Evolutionary conservation across 92 coral and sea anemone species (phyloP).

Genomic region (Galaxea fascicularis): DNA sequence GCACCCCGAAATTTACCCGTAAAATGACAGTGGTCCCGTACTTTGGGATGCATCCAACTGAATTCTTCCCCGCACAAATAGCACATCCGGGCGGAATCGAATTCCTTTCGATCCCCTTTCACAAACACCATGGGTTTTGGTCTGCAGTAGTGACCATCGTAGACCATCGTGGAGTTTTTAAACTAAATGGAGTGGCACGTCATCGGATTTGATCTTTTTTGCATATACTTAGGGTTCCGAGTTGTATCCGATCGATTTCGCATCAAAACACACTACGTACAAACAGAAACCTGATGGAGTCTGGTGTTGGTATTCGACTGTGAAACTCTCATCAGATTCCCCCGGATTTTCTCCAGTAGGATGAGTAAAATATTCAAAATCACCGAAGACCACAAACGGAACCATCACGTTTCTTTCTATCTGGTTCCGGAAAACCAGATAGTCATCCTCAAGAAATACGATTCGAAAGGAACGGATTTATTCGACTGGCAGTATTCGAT

Average conservation of each 20-base stretch:
- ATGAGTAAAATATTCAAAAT: slow-evolving; percentile 66
- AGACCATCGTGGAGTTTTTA: slow-evolving; percentile 37
- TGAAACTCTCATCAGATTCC: slow-evolving; percentile 47
- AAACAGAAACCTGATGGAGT: slow-evolving; percentile 55
- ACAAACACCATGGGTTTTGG: too few relatives aligned
- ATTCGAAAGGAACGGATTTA: too few relatives aligned
- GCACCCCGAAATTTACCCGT: slow-evolving; percentile 63
- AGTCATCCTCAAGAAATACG: too few relatives aligned
- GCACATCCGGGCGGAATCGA: slow-evolving; percentile 35
- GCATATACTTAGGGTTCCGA: too few relatives aligned
- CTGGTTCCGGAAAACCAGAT: too few relatives aligned
- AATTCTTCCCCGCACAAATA: slow-evolving; percentile 1
- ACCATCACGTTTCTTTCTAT: slow-evolving; percentile 51
- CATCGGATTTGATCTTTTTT: neutral
- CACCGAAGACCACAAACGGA: slow-evolving; percentile 70
- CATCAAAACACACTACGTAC: slow-evolving; percentile 53
- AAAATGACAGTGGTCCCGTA: slow-evolving; percentile 52
- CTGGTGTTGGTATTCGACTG: slow-evolving; percentile 58
- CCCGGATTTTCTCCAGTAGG: slow-evolving; percentile 5
- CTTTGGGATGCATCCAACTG: slow-evolving; percentile 3
- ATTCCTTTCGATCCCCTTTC: slow-evolving; percentile 14
- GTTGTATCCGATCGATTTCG: too few relatives aligned
- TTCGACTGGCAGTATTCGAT: too few relatives aligned
- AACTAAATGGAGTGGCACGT: slow-evolving; percentile 34
- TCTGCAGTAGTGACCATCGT: too few relatives aligned